Evolutionary conservation across 2,888 invertebrate species (phyloP), one percentile per base, ranked within the genome.

Genomic region (Tipula vernalis): DNA sequence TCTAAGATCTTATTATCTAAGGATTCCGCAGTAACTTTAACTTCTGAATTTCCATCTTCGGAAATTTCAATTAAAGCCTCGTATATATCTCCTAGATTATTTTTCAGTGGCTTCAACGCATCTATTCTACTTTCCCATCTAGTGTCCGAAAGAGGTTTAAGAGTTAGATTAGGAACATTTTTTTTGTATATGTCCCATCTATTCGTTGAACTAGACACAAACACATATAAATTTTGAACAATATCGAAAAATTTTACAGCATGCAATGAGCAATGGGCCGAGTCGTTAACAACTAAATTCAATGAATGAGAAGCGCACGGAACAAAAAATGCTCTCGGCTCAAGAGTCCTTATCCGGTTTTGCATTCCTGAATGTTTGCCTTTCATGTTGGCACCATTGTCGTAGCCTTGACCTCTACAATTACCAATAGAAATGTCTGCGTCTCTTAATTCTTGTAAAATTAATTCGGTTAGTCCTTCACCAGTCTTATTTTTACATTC

Each of bases 341-440:
- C 87, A 36, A 87, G 28, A 42, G 47, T 18, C 84, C 85, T 86
- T 86, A 86, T 87, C 41, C 86, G 36, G 44, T 86, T 87, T 86
- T 87, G 86, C 15, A 71, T 28, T 15, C 71, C 71, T 8, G 71
- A 71, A 15, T 71, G 0, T 13, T 71, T 71, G 3, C 18, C 87
- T 86, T 84, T 83, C 87, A 71, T 71, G 36, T 71, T 71, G 13
- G 86, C 44, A 86, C 86, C 86, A 83, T 87, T 87, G 39, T 51
- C 87, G 15, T 87, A 86, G n/a, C 86, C 86, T 51, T 87, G 87
- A 41, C 86, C 87, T 47, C 86, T 57, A 44, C 87, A 87, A 42
- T 87, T 86, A 86, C 41, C 83, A n/a, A 87, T 83, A 42, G 47
- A 86, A 87, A 87, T 86, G 4, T 47, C 47, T 44, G 42, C 36